Conservation (phyloP, 1,140 invertebrate genomes). For the Drosophila funebris region DNA sequence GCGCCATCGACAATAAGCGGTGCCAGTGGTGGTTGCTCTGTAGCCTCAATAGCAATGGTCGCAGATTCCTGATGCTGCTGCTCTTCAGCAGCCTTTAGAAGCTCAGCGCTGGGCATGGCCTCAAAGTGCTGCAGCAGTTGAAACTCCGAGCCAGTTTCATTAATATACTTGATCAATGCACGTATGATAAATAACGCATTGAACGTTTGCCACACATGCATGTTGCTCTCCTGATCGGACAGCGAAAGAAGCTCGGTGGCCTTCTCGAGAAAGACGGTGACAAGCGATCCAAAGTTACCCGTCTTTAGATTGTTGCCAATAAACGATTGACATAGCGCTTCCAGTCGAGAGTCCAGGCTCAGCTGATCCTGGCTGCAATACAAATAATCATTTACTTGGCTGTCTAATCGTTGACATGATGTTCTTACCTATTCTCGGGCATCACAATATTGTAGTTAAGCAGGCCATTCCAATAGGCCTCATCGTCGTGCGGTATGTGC, state of each 20-base stretch:
- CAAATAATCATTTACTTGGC: slow-evolving; percentile 14
- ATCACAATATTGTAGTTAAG: slow-evolving; percentile 95
- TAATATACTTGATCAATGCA: slow-evolving; percentile 94
- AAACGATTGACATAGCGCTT: slow-evolving; percentile 89
- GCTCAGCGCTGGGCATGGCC: slow-evolving; percentile 83
- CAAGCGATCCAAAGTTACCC: slow-evolving; percentile 93
- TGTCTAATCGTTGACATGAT: background rate
- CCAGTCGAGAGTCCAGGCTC: slow-evolving; percentile 91
- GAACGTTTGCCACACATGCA: slow-evolving; percentile 97
- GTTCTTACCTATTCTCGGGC: slow-evolving; percentile 88
- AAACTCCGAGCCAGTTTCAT: slow-evolving; percentile 91
- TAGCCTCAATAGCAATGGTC: slow-evolving; percentile 73
- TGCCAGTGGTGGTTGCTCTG: slow-evolving; percentile 42
- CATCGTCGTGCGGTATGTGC: slow-evolving; percentile 90
- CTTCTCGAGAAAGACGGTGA: slow-evolving; percentile 92
- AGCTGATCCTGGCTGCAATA: slow-evolving; percentile 89
- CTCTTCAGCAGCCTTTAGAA: slow-evolving; percentile 56
- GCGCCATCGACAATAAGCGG: slow-evolving; percentile 73
- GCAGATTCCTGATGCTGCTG: slow-evolving; percentile 51
- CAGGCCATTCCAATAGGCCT: slow-evolving; percentile 97
- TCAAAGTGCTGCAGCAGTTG: slow-evolving; percentile 90
- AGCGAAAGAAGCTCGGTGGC: slow-evolving; percentile 92
- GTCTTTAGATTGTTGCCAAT: slow-evolving; percentile 92
- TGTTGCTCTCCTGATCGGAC: slow-evolving; percentile 93
- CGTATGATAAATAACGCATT: slow-evolving; percentile 97